phyloP scores from a whole-genome alignment of 2,113 vertebrate species.

The Pelvicachromis taeniatus region DNA sequence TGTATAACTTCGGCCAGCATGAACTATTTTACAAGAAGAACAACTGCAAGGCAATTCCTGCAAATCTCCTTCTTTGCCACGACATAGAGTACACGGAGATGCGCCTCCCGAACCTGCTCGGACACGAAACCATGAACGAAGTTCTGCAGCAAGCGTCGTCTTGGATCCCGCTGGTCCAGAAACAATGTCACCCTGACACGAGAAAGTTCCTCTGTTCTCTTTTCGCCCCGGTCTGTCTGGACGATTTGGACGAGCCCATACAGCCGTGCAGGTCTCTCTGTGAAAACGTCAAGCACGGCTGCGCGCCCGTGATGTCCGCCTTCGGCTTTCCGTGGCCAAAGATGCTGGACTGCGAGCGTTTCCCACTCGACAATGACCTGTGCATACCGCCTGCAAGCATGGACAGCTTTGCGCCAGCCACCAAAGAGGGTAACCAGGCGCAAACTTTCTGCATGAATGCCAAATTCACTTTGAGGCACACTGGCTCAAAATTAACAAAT shows the following conservation, averaged over 20 bases:
- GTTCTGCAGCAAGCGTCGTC: conserved; percentile 93
- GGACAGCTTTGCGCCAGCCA: conserved; percentile 80
- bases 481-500: not conserved
- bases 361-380: conserved; percentile 91
- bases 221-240: conserved; percentile 93
- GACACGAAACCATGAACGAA: conserved; percentile 94
- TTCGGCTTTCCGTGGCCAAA: conserved; percentile 98
- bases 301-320: conserved; percentile 93
- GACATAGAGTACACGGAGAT: conserved; percentile 95
- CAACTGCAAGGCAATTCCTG: conserved; percentile 91
- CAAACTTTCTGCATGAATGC: not conserved
- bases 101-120: conserved; percentile 95
- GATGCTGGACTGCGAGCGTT: conserved; percentile 92
- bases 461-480: not conserved
- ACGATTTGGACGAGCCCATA: conserved; percentile 92
- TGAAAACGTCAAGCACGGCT: conserved; percentile 87
- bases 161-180: conserved; percentile 96
- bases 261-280: conserved; percentile 95
- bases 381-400: conserved; percentile 89
- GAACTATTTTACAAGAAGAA: conserved; percentile 87
- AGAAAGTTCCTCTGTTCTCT: conserved; percentile 97
- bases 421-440: conserved; percentile 79
- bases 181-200: conserved; percentile 96
- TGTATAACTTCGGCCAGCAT: conserved; percentile 85
- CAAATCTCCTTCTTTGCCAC: conserved; percentile 85